A percentile compares a stretch with the other conserved stretches of the same genome.
Conservation (phyloP, 2,113 vertebrate genomes). For the Scalopus aquaticus region DNA sequence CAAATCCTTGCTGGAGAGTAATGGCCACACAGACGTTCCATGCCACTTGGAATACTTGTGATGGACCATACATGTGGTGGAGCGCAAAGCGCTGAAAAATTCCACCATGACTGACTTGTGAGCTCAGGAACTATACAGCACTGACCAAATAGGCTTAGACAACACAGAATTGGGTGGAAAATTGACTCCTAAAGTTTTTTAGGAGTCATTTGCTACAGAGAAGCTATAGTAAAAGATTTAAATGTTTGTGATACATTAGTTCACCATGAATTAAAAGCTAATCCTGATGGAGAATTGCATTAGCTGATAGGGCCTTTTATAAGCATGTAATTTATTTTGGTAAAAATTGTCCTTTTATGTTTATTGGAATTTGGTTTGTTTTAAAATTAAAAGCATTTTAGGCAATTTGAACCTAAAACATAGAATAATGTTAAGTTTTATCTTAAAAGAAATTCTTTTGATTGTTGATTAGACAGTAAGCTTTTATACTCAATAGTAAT, state of each 20-base stretch:
- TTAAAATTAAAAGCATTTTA: slow-evolving; percentile 8
- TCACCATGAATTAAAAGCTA: slow-evolving; percentile 1
- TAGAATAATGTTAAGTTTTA: neutral
- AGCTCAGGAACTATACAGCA: neutral
- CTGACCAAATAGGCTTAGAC: neutral
- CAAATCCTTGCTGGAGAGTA: neutral
- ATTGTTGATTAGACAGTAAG: neutral
- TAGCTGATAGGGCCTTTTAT: neutral
- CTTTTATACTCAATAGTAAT: neutral
- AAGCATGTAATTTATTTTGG: neutral
- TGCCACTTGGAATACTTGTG: neutral
- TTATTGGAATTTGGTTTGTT: neutral
- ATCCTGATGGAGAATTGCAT: neutral
- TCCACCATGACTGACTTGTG: neutral
- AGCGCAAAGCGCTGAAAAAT: neutral
- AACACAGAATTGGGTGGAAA: neutral
- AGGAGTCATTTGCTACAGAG: no score
- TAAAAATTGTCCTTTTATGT: neutral
- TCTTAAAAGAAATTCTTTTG: neutral
- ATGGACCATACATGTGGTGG: neutral
- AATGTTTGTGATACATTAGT: neutral
- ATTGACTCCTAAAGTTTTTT: neutral
- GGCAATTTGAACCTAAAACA: neutral
- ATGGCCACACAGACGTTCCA: neutral
- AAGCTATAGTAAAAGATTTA: neutral